Evolutionary conservation across 2,888 invertebrate species (phyloP).

Genomic region (Rosalia funebris): DNA sequence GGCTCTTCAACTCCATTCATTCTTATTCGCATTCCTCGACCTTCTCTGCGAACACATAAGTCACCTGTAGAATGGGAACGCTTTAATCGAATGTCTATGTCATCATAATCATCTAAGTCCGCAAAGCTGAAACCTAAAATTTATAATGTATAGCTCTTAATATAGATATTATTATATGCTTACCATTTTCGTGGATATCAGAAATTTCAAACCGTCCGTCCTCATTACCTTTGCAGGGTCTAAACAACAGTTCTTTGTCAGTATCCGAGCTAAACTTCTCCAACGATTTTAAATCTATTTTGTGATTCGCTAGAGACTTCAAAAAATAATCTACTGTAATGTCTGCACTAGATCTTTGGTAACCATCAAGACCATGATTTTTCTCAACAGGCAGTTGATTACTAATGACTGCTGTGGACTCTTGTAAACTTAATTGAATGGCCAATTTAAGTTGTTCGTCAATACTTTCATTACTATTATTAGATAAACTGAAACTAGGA

Average conservation of each 20-base stretch:
- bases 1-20: conserved; percentile 61
- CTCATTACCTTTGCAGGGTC: conserved; percentile 63
- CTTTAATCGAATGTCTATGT: conserved; percentile 60
- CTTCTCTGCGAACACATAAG: conserved; percentile 60
- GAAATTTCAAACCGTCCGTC: conserved; percentile 68
- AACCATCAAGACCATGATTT: conserved; percentile 1
- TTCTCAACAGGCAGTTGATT: conserved; percentile 41
- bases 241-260: conserved; percentile 59
- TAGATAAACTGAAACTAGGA: conserved; percentile 61
- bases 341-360: conserved; percentile 64
- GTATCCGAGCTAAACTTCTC: conserved; percentile 57
- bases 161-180: conserved; percentile 8
- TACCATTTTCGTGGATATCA: conserved; percentile 66
- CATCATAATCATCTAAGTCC: conserved; percentile 61
- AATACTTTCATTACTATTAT: conserved; percentile 59
- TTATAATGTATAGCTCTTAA: background rate
- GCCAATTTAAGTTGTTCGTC: conserved; percentile 67
- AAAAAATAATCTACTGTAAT: conserved; percentile 67
- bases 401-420: conserved; percentile 54
- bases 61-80: conserved; percentile 67
- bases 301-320: conserved; percentile 65
- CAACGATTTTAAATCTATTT: conserved; percentile 62
- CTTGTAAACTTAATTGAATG: conserved; percentile 67
- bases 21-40: conserved; percentile 56
- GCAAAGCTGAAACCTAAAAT: conserved; percentile 55